Base-by-base conservation (phyloP, 1,140 invertebrate genomes). In the Drosophila burlai region DNA sequence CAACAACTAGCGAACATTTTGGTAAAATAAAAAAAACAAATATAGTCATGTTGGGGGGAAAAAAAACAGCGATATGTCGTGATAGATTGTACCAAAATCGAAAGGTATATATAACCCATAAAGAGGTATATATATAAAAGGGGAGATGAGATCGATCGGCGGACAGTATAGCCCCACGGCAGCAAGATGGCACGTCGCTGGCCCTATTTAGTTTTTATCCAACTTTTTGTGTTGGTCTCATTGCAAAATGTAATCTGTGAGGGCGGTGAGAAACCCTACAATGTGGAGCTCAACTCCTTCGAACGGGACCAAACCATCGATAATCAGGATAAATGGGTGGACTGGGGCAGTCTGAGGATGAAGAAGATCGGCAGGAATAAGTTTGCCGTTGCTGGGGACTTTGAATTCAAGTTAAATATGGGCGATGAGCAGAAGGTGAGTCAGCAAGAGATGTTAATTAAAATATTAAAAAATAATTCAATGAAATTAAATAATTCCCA, bases 291-390 rank as follows among this genome's bases (percentile, higher is more conserved):
- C 2, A 90, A 90, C 24, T 76, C 81, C 4, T 89, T 89, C 9
- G 74, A 79, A 11, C 40, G 21, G 8, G 72, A 67, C 7, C n/a
- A 42, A 0, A 26, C 66, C 8, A 76, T 71, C 29, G 55, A 66
- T 0, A 83, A 64, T 45, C 77, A 89, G 46, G 69, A 45, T 0
- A 80, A 84, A 9, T 89, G 85, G 84, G 59, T 90, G 21, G 84
- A 90, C 42, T 89, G 84, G 84, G 81, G 67, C 5, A 71, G 76
- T 4, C 43, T 89, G 43, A 62, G 84, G 10, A 90, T 90, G 81
- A 89, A 90, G 58, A 84, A 89, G 52, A 79, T 89, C 6, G 31
- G 45, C 15, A 80, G 81, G 11, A 89, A 89, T 24, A 62, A 84
- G 18, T 89, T 81, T 24, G 77, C 71, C 0, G 9, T 89, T 0